phyloP scores from a whole-genome alignment of 2,888 invertebrate genomes.

The Pristionchus japonicus region DNA sequence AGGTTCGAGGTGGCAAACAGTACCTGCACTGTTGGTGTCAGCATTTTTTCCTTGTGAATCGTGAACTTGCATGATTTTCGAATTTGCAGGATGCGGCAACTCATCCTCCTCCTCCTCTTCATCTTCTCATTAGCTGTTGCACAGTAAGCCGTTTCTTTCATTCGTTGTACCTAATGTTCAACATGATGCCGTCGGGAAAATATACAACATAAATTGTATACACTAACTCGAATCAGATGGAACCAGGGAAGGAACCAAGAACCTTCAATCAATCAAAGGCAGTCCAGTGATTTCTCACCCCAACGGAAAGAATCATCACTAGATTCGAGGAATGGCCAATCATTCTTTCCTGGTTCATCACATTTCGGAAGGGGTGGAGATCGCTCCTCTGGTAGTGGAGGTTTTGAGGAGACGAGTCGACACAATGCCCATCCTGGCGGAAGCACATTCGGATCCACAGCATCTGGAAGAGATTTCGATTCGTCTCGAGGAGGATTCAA shows the following conservation, averaged over 20 bases:
- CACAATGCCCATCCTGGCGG: neutral
- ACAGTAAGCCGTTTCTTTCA: slow-evolving; percentile 21
- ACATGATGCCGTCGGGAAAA: too few species aligned
- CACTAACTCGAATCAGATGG: neutral
- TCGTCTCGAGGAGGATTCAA: neutral
- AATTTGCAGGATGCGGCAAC: neutral
- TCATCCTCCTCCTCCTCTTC: neutral
- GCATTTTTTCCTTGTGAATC: neutral
- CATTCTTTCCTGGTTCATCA: neutral
- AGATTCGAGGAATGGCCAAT: neutral
- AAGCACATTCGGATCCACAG: neutral
- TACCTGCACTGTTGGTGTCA: too few species aligned
- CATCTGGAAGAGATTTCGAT: slow-evolving; percentile 8
- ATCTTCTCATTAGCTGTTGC: neutral
- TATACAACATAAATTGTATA: neutral
- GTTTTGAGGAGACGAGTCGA: neutral
- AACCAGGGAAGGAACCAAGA: neutral
- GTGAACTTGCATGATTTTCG: neutral
- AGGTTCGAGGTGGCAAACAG: neutral
- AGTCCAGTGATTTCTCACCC: neutral
- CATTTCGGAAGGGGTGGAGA: neutral
- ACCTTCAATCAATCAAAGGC: neutral
- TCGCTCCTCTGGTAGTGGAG: neutral
- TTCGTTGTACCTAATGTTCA: too few species aligned
- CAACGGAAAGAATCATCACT: neutral